Conservation (phyloP, 1,140 invertebrate genomes). For the Apolygus lucorum region DNA sequence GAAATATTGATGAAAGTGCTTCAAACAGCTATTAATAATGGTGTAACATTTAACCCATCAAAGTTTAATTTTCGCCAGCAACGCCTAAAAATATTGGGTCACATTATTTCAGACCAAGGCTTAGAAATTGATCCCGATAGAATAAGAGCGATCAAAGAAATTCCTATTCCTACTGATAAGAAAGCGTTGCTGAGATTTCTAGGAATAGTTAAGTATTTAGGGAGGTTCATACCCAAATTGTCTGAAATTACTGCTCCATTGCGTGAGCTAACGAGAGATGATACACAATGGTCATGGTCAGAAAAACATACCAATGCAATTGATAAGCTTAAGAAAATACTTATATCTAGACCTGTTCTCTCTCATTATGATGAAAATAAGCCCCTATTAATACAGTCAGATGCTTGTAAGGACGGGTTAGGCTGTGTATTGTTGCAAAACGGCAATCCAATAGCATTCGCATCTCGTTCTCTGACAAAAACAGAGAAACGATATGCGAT, state of each 20-base stretch:
- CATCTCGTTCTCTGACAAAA: not conserved
- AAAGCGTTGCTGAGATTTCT: slow-evolving; percentile 16
- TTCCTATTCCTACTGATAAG: slow-evolving; percentile 36
- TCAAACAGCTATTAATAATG: not conserved
- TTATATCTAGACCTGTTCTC: slow-evolving; percentile 8
- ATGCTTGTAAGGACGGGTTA: slow-evolving; percentile 15
- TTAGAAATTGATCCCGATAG: slow-evolving; percentile 38
- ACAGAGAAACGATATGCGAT: no score
- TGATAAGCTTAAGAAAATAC: not conserved
- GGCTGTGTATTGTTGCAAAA: slow-evolving; percentile 2
- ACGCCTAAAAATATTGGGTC: slow-evolving; percentile 39
- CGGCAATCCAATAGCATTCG: slow-evolving; percentile 5
- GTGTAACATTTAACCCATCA: slow-evolving; percentile 30
- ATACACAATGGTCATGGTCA: slow-evolving; percentile 2
- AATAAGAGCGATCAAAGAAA: slow-evolving; percentile 37
- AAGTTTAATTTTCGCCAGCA: slow-evolving; percentile 40
- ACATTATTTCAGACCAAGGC: slow-evolving; percentile 35
- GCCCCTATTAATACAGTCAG: slow-evolving; percentile 7
- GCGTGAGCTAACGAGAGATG: slow-evolving; percentile 11
- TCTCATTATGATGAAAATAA: slow-evolving; percentile 19
- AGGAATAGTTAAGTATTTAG: slow-evolving; percentile 18
- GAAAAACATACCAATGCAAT: slow-evolving; percentile 6
- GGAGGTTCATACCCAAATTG: slow-evolving; percentile 16
- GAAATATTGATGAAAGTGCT: slow-evolving; percentile 34
- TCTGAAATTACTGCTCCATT: slow-evolving; percentile 1